A percentile compares a stretch with the other conserved stretches of the same genome.
These are phyloP conservation scores for Notothenia rossii DNA, from an alignment of 2,113 vertebrate genomes.

Conservation along the genomic window DNA sequence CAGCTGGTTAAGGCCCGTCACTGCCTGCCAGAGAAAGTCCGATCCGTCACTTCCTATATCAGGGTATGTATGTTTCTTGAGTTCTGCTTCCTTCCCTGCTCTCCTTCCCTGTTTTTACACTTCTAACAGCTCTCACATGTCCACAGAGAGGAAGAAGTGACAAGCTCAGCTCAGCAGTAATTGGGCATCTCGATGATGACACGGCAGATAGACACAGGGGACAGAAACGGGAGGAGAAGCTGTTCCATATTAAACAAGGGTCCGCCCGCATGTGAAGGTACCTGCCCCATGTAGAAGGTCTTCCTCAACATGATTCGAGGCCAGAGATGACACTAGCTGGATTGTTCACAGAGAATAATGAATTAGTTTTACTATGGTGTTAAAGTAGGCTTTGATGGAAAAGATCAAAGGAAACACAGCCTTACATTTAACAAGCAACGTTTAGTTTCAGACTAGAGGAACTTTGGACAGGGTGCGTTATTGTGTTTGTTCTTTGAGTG, in stretches of 20 bases:
- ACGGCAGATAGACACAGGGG: conserved; percentile 45
- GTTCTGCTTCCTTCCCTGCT: not conserved
- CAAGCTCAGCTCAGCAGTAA: conserved; percentile 63
- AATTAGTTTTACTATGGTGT: conserved; percentile 26
- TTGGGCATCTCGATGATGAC: conserved; percentile 51
- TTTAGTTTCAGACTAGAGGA: not conserved
- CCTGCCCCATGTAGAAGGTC: conserved; percentile 15
- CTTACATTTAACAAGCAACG: conserved; percentile 10
- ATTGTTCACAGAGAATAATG: conserved; percentile 51
- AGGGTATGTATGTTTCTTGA: conserved; percentile 50
- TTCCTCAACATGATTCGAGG: conserved; percentile 21
- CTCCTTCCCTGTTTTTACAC: conserved; percentile 49
- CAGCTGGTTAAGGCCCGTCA: conserved; percentile 18
- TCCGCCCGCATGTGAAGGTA: conserved; percentile 1
- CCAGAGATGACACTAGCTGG: conserved; percentile 16
- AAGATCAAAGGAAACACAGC: conserved; percentile 39
- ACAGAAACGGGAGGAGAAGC: conserved; percentile 27
- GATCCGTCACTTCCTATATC: conserved; percentile 23
- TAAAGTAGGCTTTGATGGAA: conserved; percentile 46
- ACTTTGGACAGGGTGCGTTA: conserved; percentile 2
- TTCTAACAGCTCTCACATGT: conserved; percentile 51
- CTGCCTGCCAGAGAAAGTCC: not conserved
- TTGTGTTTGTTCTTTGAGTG: not conserved
- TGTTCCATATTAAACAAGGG: conserved; percentile 50
- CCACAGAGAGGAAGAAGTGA: conserved; percentile 58